Conservation (phyloP, 2,113 vertebrate genomes). For the Lontra canadensis region DNA sequence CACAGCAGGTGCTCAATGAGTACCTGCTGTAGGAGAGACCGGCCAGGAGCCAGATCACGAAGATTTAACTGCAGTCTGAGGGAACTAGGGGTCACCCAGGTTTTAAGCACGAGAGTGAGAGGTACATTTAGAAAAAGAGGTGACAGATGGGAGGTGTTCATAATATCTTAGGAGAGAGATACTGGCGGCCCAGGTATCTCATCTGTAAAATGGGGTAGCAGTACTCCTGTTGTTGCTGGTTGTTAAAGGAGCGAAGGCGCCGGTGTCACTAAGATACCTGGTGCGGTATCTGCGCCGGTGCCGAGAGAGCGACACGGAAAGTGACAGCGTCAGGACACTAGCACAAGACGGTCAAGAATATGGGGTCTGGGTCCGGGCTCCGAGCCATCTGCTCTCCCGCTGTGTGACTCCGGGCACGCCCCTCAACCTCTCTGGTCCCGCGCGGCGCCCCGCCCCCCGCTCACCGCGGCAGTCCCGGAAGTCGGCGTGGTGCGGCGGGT, state of each 20-base stretch:
- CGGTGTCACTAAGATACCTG: rapidly evolving
- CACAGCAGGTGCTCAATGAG: not conserved
- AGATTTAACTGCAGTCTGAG: not conserved
- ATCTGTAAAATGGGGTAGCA: not conserved
- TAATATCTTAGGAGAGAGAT: not conserved
- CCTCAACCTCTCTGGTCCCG: not conserved
- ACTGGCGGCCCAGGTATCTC: not conserved
- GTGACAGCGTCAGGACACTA: rapidly evolving
- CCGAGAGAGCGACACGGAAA: rapidly evolving
- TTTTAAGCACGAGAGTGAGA: not conserved
- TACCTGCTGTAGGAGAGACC: not conserved
- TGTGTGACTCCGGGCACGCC: not conserved
- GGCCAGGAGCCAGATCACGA: rapidly evolving
- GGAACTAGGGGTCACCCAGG: not conserved
- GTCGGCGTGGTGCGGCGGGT: constrained; percentile 91
- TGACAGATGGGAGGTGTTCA: not conserved
- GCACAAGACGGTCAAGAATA: not conserved
- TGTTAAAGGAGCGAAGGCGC: not conserved
- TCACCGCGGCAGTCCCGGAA: constrained; percentile 97
- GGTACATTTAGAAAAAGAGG: not conserved
- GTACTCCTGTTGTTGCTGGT: too few relatives aligned
- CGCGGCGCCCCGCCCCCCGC: not conserved
- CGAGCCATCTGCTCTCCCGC: not conserved
- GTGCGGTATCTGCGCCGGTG: not conserved
- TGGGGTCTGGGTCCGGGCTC: not conserved